phyloP scores from a whole-genome alignment of 2,888 invertebrate species.

The Acleris emargana region DNA sequence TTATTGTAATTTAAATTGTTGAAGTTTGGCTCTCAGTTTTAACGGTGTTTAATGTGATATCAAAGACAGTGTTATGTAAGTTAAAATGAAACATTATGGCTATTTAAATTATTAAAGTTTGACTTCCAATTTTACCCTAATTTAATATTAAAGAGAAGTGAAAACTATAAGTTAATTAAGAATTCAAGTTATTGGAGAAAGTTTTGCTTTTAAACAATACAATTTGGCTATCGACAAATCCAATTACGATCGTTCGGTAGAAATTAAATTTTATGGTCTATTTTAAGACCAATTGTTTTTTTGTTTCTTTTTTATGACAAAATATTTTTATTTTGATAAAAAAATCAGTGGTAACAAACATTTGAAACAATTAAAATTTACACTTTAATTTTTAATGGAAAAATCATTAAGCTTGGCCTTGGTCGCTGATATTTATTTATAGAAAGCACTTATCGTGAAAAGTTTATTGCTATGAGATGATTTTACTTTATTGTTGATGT shows the following conservation, averaged over 20 bases:
- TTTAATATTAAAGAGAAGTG: neutral
- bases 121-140: neutral
- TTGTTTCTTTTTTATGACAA: no score
- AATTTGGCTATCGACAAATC: neutral
- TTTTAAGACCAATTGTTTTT: no score
- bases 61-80: neutral
- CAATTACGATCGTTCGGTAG: neutral
- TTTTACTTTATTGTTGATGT: constrained; percentile 11
- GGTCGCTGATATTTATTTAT: no score
- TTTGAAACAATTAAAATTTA: no score
- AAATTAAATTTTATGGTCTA: no score
- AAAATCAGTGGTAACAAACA: no score
- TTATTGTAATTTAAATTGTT: neutral
- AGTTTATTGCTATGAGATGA: neutral
- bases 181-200: constrained; percentile 4
- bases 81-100: neutral
- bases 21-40: neutral
- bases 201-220: neutral
- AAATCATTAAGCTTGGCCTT: no score
- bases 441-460: constrained; percentile 19
- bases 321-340: no score
- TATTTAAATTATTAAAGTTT: neutral
- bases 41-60: no score
- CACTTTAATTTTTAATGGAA: no score
- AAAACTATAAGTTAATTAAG: constrained; percentile 5